Evolutionary conservation across 1,140 invertebrate genomes (phyloP), one percentile per base, ranked within the genome.

Genomic region (Colletes gigas): DNA sequence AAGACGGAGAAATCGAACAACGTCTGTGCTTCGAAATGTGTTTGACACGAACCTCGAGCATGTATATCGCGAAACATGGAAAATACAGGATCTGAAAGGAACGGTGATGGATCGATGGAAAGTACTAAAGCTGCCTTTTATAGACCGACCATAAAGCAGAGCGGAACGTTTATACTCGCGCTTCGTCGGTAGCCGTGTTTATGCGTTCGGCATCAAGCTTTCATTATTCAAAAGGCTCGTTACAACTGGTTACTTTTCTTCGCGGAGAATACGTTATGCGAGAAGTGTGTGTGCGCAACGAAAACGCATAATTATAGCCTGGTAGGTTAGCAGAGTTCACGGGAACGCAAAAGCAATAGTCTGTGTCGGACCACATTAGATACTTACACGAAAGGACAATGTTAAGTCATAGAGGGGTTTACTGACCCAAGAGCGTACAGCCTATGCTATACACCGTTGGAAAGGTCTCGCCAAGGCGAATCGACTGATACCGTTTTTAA

Each of bases 41-140:
- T 78, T 72, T 65, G 72, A 84, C 78, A 44, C 9, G 55, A 47
- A 52, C 19, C 39, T 41, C 39, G 47, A 30, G 62, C 54, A 21
- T 50, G 62, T 41, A 68, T 47, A 72, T 78, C 73, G 57, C 55
- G 78, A 84, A 82, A 70, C 70, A 70, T 14, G 73, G 73, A 75
- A 86, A 81, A 82, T 76, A 78, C 81, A 69, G 65, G 73, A 86
- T 78, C 83, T 73, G 74, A 82, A 82, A 82, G 66, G 41, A 68
- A 84, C 57, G 79, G 74, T 39, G 82, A 69, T 39, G 80, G 65
- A 82, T 86, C 84, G 84, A 84, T 86, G 66, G 65, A 70, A 75
- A 63, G 84, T 82, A 86, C 55, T 78, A 84, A 86, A 86, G 83
- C 83, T 59, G 47, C 39, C 75, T 83, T 86, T 85, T 86, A 80